Conservation (phyloP, 2,888 invertebrate species). For the Troilus luridus region DNA sequence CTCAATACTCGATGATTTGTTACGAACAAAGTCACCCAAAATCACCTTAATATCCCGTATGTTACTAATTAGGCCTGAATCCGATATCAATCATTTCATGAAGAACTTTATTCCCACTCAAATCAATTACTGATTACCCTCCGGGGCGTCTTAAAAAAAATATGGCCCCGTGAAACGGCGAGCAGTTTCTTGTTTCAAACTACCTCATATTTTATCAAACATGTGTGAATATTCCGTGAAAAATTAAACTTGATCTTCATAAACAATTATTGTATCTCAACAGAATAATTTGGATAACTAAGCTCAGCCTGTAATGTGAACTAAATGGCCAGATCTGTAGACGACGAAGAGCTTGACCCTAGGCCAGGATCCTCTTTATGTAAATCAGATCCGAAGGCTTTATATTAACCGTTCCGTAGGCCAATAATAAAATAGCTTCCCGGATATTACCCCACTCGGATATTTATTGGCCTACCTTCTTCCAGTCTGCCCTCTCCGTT, state of each 20-base stretch:
- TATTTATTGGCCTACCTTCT: background rate
- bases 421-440: constrained; percentile 11
- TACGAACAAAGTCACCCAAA: too few species aligned
- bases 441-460: constrained; percentile 19
- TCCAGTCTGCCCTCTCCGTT: background rate
- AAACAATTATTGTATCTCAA: background rate
- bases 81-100: too few species aligned
- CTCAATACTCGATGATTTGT: too few species aligned
- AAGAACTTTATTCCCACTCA: too few species aligned
- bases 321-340: background rate
- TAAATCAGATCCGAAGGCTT: background rate
- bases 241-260: background rate
- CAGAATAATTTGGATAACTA: background rate
- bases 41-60: too few species aligned
- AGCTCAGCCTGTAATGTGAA: background rate
- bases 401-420: background rate
- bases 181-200: too few species aligned
- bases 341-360: background rate
- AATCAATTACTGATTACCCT: too few species aligned
- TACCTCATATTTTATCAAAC: too few species aligned
- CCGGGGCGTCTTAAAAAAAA: too few species aligned
- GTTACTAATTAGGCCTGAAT: too few species aligned
- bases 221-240: background rate
- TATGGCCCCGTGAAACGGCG: too few species aligned
- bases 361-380: background rate